Evolutionary conservation across 2,797 vertebrate genomes (phyloP).

Genomic region (Pagetopsis macropterus): DNA sequence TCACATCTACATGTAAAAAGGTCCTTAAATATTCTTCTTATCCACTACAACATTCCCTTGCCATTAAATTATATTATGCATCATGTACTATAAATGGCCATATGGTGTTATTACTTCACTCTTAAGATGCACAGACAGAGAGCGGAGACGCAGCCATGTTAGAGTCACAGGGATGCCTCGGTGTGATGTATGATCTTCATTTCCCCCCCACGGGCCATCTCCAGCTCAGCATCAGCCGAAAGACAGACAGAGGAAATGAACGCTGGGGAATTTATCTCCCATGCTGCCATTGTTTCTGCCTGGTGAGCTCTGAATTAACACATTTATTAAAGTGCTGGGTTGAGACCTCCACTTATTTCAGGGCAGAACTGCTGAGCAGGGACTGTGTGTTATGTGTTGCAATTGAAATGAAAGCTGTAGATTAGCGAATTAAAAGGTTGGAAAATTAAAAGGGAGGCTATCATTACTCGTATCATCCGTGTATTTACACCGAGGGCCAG

Average conservation of each 20-base stretch:
- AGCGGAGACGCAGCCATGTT: conserved; percentile 53
- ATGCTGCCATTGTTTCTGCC: conserved; percentile 78
- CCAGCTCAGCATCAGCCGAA: conserved; percentile 66
- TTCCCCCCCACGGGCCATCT: conserved; percentile 57
- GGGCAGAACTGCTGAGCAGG: conserved; percentile 67
- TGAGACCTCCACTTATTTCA: conserved; percentile 78
- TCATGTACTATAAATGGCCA: conserved; percentile 13
- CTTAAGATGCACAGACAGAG: conserved; percentile 49
- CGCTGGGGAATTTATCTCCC: conserved; percentile 77
- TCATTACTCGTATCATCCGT: conserved; percentile 40
- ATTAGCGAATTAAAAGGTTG: conserved; percentile 76
- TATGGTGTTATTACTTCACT: conserved; percentile 31
- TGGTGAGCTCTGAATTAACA: conserved; percentile 80
- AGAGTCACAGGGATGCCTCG: conserved; percentile 61
- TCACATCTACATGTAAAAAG: not conserved
- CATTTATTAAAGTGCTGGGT: conserved; percentile 84
- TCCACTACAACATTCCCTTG: not conserved
- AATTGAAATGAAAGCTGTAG: conserved; percentile 75
- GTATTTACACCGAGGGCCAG: conserved; percentile 43
- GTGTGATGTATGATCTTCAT: conserved; percentile 80
- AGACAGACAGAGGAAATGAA: conserved; percentile 80
- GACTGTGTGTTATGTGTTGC: conserved; percentile 57
- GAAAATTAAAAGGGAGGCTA: conserved; percentile 55
- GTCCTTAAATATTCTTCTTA: not conserved
- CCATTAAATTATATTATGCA: not conserved